Base-by-base conservation (phyloP, 2,888 invertebrate species). In the Dasypolia templi region DNA sequence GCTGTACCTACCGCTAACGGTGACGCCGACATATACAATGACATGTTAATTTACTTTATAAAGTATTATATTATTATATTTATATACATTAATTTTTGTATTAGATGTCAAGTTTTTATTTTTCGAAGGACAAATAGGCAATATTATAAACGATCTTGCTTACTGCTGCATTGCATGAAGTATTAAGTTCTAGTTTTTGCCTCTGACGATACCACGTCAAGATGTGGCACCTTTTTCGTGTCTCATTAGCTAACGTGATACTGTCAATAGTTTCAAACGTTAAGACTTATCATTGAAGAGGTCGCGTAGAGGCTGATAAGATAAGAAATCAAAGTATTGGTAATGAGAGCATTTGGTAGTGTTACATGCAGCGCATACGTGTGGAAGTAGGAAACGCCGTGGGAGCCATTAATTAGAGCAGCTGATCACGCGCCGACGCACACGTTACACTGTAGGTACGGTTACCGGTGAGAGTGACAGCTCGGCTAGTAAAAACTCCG, bases 331-430 rank as follows among this genome's bases (percentile, higher is more conserved):
- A 32, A 56, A 35, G 44, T 22, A 32, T 69, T 32, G 1, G 42
- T 53, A 58, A 44, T 71, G 51, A 62, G 46, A 39, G 51, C 49
- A 55, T 49, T 61, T 42, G 53, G 19, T 53, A 7, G 49, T 32
- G 46, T 70, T 69, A 71, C 56, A 32, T 59, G 59, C n/a, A 14
- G 4, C 42, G 67, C 59, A 32, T 77, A 77, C 55, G 56, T 39
- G 71, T 71, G 83, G 81, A 82, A 81, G 75, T 87, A 71, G 77
- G 88, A 55, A 88, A 85, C 76, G 55, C 77, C 72, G 83, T 56
- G 58, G 62, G 22, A 70, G 61, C 58, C 68, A 63, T 77, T 73
- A 51, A 82, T 81, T 81, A 71, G 68, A 55, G 26, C 51, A 53
- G 68, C 49, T 26, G 78, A 9, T 6, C 72, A 61, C 72, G 81